Percentiles rank a stretch among this genome's conserved stretches.
These are phyloP conservation scores for Lycopodina hypogea DNA, from an alignment of 37 sponge, comb jelly and placozoan genomes.

Conservation along the genomic window DNA sequence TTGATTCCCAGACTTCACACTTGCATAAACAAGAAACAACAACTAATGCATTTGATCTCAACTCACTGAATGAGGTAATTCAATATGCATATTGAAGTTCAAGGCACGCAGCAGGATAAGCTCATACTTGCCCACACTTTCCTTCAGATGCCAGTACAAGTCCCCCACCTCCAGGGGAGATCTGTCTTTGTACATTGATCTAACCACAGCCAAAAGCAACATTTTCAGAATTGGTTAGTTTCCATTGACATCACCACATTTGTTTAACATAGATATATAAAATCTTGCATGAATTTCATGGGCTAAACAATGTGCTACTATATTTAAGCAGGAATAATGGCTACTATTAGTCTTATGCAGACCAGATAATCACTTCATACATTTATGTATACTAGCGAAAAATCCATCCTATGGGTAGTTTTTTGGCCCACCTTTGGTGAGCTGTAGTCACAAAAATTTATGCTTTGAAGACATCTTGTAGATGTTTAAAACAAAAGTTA, in stretches of 20 bases:
- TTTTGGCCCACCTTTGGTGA: too few species aligned
- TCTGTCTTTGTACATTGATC: constrained; percentile 60
- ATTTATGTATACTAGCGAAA: too few species aligned
- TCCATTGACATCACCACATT: not conserved
- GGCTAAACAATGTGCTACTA: not conserved
- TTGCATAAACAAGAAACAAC: not conserved
- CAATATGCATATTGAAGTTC: constrained; percentile 39
- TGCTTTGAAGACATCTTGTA: too few species aligned
- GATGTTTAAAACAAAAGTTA: too few species aligned
- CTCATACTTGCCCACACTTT: constrained; percentile 78
- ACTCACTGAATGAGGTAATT: constrained; percentile 65
- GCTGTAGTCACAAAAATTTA: too few species aligned
- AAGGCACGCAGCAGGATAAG: constrained; percentile 68
- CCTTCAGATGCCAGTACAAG: constrained; percentile 81
- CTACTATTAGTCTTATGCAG: too few species aligned
- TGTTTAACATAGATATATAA: not conserved
- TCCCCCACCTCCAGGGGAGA: constrained; percentile 58
- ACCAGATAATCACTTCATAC: too few species aligned
- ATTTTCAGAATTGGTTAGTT: not conserved
- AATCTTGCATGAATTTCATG: not conserved
- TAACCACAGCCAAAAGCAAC: not conserved
- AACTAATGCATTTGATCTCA: too few species aligned
- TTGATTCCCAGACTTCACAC: not conserved
- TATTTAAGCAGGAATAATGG: not conserved
- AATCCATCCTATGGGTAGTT: too few species aligned